Evolutionary conservation across 2,113 vertebrate species (phyloP).

Genomic region (Takifugu flavidus): DNA sequence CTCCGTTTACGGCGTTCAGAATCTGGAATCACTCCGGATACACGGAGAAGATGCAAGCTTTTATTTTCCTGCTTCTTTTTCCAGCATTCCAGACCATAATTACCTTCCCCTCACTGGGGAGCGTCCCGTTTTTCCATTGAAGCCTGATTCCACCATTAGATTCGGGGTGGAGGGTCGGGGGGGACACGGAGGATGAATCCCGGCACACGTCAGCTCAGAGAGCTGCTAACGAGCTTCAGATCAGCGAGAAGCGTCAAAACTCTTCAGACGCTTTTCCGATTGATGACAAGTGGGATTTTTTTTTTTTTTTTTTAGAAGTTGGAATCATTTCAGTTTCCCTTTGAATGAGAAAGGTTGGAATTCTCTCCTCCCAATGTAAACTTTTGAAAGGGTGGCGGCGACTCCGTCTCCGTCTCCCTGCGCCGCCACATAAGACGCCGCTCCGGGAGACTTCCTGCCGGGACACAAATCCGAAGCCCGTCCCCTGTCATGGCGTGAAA

Average conservation of each 20-base stretch:
- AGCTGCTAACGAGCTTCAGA: not conserved
- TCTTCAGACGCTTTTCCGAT: too few relatives aligned
- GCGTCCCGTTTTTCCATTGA: slow-evolving; percentile 58
- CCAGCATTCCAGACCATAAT: slow-evolving; percentile 59
- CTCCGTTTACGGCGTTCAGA: slow-evolving; percentile 9
- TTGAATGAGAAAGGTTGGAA: too few relatives aligned
- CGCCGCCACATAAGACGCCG: too few relatives aligned
- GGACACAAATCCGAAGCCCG: not conserved
- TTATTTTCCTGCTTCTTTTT: slow-evolving; percentile 35
- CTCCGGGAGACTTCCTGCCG: not conserved
- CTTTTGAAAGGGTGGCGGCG: not conserved
- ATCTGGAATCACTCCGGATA: not conserved
- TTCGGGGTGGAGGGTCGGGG: slow-evolving; percentile 1
- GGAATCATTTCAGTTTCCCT: too few relatives aligned
- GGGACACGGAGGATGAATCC: slow-evolving; percentile 29
- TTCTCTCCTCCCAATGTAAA: not conserved
- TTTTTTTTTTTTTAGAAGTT: too few relatives aligned
- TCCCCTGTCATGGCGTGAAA: not conserved
- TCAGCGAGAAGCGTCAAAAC: too few relatives aligned
- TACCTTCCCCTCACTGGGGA: slow-evolving; percentile 54
- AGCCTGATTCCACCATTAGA: slow-evolving; percentile 54
- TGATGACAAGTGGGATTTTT: too few relatives aligned
- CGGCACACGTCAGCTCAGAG: not conserved
- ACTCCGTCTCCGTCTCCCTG: not conserved
- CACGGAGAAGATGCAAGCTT: slow-evolving; percentile 9